A percentile compares a stretch with the other conserved stretches of the same genome.
phyloP scores from a whole-genome alignment of 2,797 vertebrate genomes.

The Lates japonicus region DNA sequence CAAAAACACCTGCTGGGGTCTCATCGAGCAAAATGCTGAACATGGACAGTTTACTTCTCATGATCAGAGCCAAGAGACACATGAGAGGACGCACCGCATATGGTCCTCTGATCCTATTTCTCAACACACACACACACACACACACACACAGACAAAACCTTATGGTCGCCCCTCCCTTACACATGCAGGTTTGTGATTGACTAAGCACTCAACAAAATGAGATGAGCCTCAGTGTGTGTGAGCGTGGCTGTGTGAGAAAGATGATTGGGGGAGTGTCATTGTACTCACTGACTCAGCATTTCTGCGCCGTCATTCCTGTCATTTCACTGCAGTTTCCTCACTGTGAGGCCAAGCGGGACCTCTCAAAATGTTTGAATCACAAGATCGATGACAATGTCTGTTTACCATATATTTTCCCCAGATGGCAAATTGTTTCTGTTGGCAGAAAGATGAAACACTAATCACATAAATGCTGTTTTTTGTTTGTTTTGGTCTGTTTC shows the following conservation, averaged over 20 bases:
- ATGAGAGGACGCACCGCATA: constrained; percentile 38
- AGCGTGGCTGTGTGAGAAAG: constrained; percentile 6
- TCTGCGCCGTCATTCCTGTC: constrained; percentile 53
- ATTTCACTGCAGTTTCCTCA: constrained; percentile 47
- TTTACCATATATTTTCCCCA: constrained; percentile 51
- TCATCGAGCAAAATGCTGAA: constrained; percentile 55
- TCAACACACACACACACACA: constrained; percentile 22
- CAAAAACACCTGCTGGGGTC: constrained; percentile 24
- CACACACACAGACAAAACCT: constrained; percentile 22
- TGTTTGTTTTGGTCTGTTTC: constrained; percentile 15
- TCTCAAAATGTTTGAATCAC: constrained; percentile 47
- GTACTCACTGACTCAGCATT: constrained; percentile 73
- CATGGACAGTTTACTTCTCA: constrained; percentile 32
- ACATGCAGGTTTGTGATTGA: constrained; percentile 49
- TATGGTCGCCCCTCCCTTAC: constrained; percentile 17
- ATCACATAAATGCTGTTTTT: constrained; percentile 27
- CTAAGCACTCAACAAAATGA: constrained; percentile 80
- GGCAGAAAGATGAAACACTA: constrained; percentile 38
- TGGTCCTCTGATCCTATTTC: constrained; percentile 60
- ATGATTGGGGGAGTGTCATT: constrained; percentile 57
- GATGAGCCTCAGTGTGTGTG: constrained; percentile 41
- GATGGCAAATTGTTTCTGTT: constrained; percentile 52
- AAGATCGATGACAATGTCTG: constrained; percentile 50
- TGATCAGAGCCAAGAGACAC: constrained; percentile 39
- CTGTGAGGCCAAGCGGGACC: constrained; percentile 41